These are phyloP conservation scores for Drosophila seclusa DNA, from an alignment of 2,888 invertebrate species.

Conservation along the genomic window DNA sequence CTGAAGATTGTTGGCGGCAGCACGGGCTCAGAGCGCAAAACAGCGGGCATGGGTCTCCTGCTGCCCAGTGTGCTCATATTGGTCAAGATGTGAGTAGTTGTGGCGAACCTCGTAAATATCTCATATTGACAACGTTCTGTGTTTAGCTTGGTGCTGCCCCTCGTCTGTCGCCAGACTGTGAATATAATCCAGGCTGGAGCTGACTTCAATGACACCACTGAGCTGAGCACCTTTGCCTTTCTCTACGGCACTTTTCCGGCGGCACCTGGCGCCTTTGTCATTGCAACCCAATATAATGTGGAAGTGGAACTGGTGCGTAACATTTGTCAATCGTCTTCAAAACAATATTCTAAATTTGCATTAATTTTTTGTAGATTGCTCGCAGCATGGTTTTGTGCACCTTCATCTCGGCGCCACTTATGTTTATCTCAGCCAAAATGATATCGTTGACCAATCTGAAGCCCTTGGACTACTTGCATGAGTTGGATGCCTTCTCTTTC, in stretches of 20 bases:
- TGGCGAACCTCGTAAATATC: slow-evolving; percentile 46
- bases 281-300: slow-evolving; percentile 93
- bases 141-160: slow-evolving; percentile 91
- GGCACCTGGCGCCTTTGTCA: slow-evolving; percentile 98
- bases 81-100: slow-evolving; percentile 93
- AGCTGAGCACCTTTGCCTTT: slow-evolving; percentile 96
- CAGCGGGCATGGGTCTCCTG: slow-evolving; percentile 90
- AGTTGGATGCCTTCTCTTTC: slow-evolving; percentile 92
- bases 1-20: slow-evolving; percentile 97
- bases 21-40: slow-evolving; percentile 85
- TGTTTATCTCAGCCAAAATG: slow-evolving; percentile 97
- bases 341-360: not conserved
- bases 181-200: slow-evolving; percentile 89
- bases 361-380: slow-evolving; percentile 89
- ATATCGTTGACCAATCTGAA: slow-evolving; percentile 90
- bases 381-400: slow-evolving; percentile 98
- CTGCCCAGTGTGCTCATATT: slow-evolving; percentile 94
- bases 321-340: not conserved
- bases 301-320: slow-evolving; percentile 92
- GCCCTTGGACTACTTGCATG: slow-evolving; percentile 90
- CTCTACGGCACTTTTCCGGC: slow-evolving; percentile 98
- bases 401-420: slow-evolving; percentile 96
- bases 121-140: slow-evolving; percentile 3
- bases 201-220: slow-evolving; percentile 90
- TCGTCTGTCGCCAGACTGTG: slow-evolving; percentile 94